Conservation (phyloP, 1,140 invertebrate genomes). For the Heliothis virescens region DNA sequence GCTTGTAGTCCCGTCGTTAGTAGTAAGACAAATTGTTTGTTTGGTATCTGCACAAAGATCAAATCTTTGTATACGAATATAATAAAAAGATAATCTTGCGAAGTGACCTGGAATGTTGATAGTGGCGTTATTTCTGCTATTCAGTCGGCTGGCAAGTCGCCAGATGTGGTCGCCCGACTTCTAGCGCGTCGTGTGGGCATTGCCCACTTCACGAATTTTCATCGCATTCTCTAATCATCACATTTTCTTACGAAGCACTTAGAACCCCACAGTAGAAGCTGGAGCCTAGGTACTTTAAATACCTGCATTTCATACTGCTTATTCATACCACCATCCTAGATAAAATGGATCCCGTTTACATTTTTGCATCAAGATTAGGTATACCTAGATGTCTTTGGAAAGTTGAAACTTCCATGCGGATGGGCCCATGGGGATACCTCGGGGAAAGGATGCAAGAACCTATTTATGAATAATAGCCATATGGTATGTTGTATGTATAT, state of each 20-base stretch:
- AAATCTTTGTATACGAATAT: constrained; percentile 50
- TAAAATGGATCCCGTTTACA: no score
- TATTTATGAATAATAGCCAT: no score
- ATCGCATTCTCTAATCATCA: constrained; percentile 47
- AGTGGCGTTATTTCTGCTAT: constrained; percentile 71
- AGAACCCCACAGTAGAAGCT: no score
- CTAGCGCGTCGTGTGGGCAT: constrained; percentile 58
- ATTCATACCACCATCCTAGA: no score
- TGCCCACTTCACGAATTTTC: constrained; percentile 58
- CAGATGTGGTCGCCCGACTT: constrained; percentile 60
- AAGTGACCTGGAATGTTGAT: constrained; percentile 75
- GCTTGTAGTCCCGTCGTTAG: not conserved
- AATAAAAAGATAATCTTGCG: constrained; percentile 67
- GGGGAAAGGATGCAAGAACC: no score
- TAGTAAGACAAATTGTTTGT: constrained; percentile 7
- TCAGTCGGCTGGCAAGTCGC: constrained; percentile 61
- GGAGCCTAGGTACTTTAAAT: no score
- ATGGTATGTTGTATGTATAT: no score
- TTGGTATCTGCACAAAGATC: constrained; percentile 36
- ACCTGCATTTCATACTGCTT: no score
- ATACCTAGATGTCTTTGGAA: no score
- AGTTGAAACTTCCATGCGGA: no score
- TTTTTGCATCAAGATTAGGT: no score
- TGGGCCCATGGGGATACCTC: no score
- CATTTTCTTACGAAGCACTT: not conserved